Conservation (phyloP, 2,113 vertebrate genomes). For the Octodon degus region DNA sequence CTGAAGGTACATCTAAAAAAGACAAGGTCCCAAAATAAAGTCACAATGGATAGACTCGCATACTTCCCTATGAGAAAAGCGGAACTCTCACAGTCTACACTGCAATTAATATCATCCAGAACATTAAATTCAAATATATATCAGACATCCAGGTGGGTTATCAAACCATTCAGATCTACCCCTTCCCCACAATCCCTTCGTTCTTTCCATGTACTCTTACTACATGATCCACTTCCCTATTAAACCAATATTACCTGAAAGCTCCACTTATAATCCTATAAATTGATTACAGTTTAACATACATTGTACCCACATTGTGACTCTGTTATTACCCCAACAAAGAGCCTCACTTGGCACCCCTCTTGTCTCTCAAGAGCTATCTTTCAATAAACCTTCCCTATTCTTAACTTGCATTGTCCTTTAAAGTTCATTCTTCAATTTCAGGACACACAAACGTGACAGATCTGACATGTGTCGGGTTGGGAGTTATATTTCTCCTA, state of each 20-base stretch:
- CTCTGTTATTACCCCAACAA: background rate
- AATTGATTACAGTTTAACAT: background rate
- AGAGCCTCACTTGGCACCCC: background rate
- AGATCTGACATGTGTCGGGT: background rate
- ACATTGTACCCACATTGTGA: background rate
- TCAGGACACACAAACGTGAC: background rate
- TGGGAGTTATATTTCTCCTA: background rate
- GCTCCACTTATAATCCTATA: background rate
- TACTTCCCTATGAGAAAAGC: background rate
- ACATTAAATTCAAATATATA: background rate
- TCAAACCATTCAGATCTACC: background rate
- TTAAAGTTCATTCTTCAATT: background rate
- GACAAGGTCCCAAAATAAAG: background rate
- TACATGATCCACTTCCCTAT: background rate
- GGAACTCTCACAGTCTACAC: background rate
- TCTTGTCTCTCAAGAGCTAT: background rate
- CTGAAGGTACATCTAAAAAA: background rate
- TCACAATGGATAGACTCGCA: background rate
- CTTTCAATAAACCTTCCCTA: background rate
- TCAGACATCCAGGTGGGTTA: background rate
- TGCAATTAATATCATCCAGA: background rate
- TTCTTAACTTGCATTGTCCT: background rate
- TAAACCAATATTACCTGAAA: background rate
- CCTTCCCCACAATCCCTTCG: background rate
- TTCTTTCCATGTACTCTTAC: background rate